phyloP scores from a whole-genome alignment of 1,140 invertebrate species.

The Drosophila ohnishii region DNA sequence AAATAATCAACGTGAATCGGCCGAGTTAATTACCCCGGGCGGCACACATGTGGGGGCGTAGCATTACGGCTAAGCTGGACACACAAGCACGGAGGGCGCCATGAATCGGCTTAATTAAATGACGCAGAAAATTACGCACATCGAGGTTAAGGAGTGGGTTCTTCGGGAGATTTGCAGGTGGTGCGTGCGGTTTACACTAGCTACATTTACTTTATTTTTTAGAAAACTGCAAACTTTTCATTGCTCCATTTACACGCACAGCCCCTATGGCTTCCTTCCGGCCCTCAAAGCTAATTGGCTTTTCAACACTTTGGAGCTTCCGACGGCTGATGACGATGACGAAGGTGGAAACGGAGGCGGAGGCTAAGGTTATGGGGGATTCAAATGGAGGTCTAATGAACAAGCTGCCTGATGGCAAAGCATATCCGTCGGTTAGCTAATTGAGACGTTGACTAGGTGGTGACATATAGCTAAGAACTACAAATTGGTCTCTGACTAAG shows the following conservation, averaged over 20 bases:
- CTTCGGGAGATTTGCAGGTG: conserved; percentile 21
- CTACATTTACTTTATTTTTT: neutral
- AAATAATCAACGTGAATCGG: conserved; percentile 61
- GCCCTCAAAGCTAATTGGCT: conserved; percentile 73
- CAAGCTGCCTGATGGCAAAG: conserved; percentile 61
- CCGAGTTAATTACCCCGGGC: conserved; percentile 62
- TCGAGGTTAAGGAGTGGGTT: neutral
- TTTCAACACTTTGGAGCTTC: conserved; percentile 78
- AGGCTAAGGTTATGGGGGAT: neutral
- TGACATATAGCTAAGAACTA: conserved; percentile 52
- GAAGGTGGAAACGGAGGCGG: neutral
- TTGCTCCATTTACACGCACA: conserved; percentile 66
- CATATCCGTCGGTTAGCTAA: conserved; percentile 78
- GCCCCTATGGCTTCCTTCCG: conserved; percentile 75
- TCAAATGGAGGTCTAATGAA: conserved; percentile 52
- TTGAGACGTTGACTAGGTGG: conserved; percentile 77
- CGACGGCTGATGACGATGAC: conserved; percentile 41
- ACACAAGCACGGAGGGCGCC: conserved; percentile 12
- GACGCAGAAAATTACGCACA: conserved; percentile 82
- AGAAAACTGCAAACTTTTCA: conserved; percentile 60
- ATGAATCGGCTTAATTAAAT: conserved; percentile 82
- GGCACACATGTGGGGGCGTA: conserved; percentile 6
- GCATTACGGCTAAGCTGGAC: conserved; percentile 29
- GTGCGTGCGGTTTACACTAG: conserved; percentile 59
- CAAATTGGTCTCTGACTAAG: conserved; percentile 41